A percentile compares a stretch with the other conserved stretches of the same genome.
phyloP scores from a whole-genome alignment of 2,113 vertebrate species.

The Epinephelus cyanopodus region DNA sequence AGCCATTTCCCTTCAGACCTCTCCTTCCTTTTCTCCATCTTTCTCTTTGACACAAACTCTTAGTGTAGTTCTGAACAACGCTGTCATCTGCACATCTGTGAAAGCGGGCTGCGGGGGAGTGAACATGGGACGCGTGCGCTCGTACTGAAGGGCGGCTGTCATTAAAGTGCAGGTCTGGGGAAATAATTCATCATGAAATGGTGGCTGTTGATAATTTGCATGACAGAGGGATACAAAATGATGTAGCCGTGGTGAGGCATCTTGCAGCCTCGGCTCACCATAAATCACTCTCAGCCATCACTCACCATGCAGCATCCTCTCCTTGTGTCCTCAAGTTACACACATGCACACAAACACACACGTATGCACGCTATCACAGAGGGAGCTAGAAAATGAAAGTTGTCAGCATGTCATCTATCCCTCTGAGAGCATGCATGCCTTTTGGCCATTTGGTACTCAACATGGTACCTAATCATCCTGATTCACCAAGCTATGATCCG shows the following conservation, averaged over 20 bases:
- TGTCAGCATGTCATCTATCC: slow-evolving; percentile 30
- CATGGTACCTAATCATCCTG: slow-evolving; percentile 24
- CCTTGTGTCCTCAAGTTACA: slow-evolving; percentile 34
- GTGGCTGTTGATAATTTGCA: slow-evolving; percentile 77
- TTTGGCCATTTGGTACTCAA: slow-evolving; percentile 31
- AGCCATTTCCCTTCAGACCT: slow-evolving; percentile 24
- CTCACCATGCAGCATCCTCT: slow-evolving; percentile 34
- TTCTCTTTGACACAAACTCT: slow-evolving; percentile 33
- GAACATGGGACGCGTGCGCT: slow-evolving; percentile 19
- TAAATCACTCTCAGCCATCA: slow-evolving; percentile 78
- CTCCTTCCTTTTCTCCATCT: neutral
- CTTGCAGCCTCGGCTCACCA: slow-evolving; percentile 51
- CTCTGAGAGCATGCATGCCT: slow-evolving; percentile 9
- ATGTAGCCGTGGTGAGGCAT: slow-evolving; percentile 53
- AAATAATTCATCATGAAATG: slow-evolving; percentile 76
- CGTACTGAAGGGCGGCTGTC: slow-evolving; percentile 49
- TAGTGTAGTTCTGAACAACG: slow-evolving; percentile 42
- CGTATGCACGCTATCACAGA: neutral
- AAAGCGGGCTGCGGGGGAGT: slow-evolving; percentile 48
- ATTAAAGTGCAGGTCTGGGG: slow-evolving; percentile 68
- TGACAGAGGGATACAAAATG: slow-evolving; percentile 78
- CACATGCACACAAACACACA: slow-evolving; percentile 6
- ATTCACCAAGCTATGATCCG: slow-evolving; percentile 13
- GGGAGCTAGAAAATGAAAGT: slow-evolving; percentile 19
- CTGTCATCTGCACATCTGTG: slow-evolving; percentile 55